A percentile compares a stretch with the other conserved stretches of the same genome.
Conservation (phyloP, 2,113 vertebrate genomes). For the Sceloporus tristichus region DNA sequence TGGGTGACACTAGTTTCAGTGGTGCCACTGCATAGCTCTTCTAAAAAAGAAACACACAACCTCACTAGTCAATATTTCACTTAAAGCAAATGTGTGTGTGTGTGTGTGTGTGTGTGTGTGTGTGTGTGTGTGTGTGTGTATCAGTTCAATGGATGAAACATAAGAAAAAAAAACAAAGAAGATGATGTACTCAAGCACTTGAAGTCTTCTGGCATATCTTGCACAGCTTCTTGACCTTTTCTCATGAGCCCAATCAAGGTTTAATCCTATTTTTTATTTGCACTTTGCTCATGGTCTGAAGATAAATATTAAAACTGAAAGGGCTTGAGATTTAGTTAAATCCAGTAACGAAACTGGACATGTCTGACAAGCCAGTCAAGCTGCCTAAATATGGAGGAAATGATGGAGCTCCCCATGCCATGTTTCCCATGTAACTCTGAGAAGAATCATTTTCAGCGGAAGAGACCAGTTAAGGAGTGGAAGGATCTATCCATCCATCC, state of each 20-base stretch:
- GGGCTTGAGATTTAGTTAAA: not conserved
- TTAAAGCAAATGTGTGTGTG: constrained; percentile 45
- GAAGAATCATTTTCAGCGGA: no score
- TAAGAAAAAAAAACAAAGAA: not conserved
- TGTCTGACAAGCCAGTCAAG: not conserved
- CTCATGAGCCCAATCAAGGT: not conserved
- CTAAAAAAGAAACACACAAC: no score
- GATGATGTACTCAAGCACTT: not conserved
- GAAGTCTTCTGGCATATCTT: not conserved
- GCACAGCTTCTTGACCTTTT: not conserved
- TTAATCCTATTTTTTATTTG: not conserved
- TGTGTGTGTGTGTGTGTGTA: not conserved
- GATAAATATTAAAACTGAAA: not conserved
- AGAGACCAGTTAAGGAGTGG: no score
- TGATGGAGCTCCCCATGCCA: no score
- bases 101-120: no score
- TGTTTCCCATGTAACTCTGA: no score
- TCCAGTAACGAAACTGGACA: not conserved
- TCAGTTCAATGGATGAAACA: constrained; percentile 38
- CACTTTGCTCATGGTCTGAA: not conserved
- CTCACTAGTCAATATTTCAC: not conserved
- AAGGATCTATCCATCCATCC: no score
- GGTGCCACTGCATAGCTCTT: no score
- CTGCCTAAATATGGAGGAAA: no score
- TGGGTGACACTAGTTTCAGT: no score